Evolutionary conservation across 2,797 vertebrate genomes (phyloP).

Genomic region (Gallinago stenura): DNA sequence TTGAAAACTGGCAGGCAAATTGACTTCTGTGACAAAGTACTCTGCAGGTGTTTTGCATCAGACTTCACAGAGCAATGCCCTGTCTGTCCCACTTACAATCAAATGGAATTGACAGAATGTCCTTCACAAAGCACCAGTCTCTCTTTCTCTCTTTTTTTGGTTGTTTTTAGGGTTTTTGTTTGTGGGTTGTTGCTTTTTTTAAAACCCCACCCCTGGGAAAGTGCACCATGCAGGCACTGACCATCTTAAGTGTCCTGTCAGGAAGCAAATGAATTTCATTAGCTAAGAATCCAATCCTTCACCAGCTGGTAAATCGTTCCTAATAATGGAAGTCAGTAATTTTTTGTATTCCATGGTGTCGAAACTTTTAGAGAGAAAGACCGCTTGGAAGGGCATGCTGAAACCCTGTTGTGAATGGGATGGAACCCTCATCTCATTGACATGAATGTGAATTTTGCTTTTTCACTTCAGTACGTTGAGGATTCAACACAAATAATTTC

Average conservation of each 20-base stretch:
- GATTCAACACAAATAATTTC: neutral
- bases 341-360: neutral
- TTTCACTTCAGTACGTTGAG: neutral
- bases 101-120: neutral
- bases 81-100: neutral
- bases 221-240: no score
- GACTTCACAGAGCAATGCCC: neutral
- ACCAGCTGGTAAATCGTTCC: neutral
- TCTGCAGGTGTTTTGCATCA: constrained; percentile 32
- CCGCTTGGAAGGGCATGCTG: neutral
- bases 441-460: neutral
- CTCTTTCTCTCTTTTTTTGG: neutral
- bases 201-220: neutral
- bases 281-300: neutral
- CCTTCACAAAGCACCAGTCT: neutral
- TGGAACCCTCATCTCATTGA: neutral
- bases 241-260: neutral
- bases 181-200: no score
- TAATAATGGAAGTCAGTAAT: neutral
- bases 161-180: no score
- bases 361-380: neutral
- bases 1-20: constrained; percentile 5
- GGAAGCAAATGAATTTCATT: neutral
- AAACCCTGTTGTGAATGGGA: neutral
- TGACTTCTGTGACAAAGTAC: neutral